These are phyloP conservation scores for Heliothis virescens DNA, from an alignment of 1,140 invertebrate species.

Conservation along the genomic window DNA sequence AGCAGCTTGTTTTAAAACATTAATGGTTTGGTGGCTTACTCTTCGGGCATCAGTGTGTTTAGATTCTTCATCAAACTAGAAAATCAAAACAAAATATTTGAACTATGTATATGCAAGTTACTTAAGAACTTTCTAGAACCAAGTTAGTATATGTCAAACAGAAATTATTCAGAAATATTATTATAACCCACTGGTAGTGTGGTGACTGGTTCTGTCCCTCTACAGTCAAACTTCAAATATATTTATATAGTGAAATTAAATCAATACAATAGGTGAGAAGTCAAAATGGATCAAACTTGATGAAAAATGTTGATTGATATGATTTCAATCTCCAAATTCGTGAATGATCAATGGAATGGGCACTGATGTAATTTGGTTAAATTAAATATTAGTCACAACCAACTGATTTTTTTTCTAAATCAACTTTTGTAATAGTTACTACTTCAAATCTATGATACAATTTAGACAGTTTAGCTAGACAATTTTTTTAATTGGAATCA, in stretches of 20 bases:
- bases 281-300: constrained; percentile 58
- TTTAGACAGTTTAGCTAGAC: no score
- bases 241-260: neutral
- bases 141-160: no score
- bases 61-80: constrained; percentile 72
- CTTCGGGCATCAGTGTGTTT: constrained; percentile 75
- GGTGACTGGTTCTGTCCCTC: no score
- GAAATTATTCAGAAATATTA: no score
- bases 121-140: no score
- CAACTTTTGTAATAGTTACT: neutral
- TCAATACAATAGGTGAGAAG: neutral
- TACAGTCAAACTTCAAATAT: no score
- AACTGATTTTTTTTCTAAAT: neutral
- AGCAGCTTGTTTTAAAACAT: constrained; percentile 71
- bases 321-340: constrained; percentile 39
- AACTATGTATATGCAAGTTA: no score
- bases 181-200: no score
- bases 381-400: neutral
- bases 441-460: no score
- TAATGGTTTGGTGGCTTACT: constrained; percentile 66
- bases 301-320: constrained; percentile 36
- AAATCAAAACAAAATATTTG: constrained; percentile 47
- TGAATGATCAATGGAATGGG: constrained; percentile 51
- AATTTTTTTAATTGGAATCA: neutral
- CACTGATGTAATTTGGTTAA: constrained; percentile 47